Conservation (phyloP, 2,888 invertebrate species). For the Ptilodon capucinus region DNA sequence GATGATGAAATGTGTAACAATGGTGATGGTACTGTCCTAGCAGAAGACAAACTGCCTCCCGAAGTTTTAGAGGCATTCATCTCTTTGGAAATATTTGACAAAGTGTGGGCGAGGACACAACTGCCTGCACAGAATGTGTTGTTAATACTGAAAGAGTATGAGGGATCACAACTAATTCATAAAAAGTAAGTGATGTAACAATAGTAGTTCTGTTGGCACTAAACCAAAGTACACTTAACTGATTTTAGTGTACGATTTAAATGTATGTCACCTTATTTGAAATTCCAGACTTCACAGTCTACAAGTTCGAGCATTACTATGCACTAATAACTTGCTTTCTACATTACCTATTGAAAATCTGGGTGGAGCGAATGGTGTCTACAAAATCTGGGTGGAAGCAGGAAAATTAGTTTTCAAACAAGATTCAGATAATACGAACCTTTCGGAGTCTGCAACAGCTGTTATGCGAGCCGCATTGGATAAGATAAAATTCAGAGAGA, state of each 20-base stretch:
- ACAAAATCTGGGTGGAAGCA: conserved; percentile 85
- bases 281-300: conserved; percentile 77
- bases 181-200: conserved; percentile 82
- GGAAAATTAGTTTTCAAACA: conserved; percentile 84
- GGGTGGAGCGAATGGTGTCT: conserved; percentile 84
- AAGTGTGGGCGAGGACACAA: conserved; percentile 80
- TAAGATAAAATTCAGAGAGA: conserved; percentile 81
- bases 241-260: too few species aligned
- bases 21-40: conserved; percentile 58
- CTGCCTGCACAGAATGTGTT: conserved; percentile 80
- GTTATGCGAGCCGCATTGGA: conserved; percentile 89
- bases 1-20: conserved; percentile 72
- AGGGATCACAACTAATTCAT: conserved; percentile 68
- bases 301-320: conserved; percentile 85
- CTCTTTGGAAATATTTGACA: conserved; percentile 82
- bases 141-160: conserved; percentile 77
- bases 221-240: background rate
- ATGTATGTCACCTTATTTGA: background rate
- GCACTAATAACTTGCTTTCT: conserved; percentile 87
- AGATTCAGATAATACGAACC: conserved; percentile 69
- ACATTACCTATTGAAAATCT: conserved; percentile 84
- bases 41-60: conserved; percentile 77
- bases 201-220: too few species aligned
- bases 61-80: conserved; percentile 84
- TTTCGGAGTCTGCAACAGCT: conserved; percentile 87